Evolutionary conservation across 2,888 invertebrate species (phyloP), one percentile per base, ranked within the genome.

Genomic region (Euplagia quadripunctaria): DNA sequence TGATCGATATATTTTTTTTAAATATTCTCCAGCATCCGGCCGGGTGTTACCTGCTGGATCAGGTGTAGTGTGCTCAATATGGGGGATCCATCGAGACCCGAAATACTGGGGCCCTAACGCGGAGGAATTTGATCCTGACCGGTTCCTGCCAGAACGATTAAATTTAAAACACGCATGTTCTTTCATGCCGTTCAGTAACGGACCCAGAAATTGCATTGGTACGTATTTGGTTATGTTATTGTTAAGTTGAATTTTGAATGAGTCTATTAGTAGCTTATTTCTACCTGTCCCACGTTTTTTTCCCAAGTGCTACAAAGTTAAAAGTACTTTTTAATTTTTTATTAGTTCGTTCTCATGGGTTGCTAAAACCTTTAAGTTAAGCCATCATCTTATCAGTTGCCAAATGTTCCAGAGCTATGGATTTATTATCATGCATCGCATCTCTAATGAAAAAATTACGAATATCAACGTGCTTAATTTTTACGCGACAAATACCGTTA

Each of bases 71-170:
- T 86, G 96, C 8, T 93, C 93, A 41, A 93, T 96, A 31, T 94
- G 96, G 91, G 94, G 94, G n/a, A 85, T 88, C 9, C 97, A 97
- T 81, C 88, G 96, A 20, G 96, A 97, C 82, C 94, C 96, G 16
- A 92, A 94, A 75, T 94, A 96, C 83, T 97, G 96, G 96, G 96
- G 96, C 80, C 96, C 96, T 0, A 94, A 97, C 72, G 97, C 97
- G 0, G 96, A 96, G 42, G 91, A 92, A 65, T 97, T 97, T 82
- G 96, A 97, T 84, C 97, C 97, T 0, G 97, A 97, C 79, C 88
- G 97, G 72, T 97, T 97, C 86, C 85, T 96, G 63, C 96, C 96
- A 0, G 97, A 97, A 82, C 88, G 95, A 76, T 90, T 90, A n/a
- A 90, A 93, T 11, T 82, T 91, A 64, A 81, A 89, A 14, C 89